These are phyloP conservation scores for Coelinius sp. DNA, from an alignment of 2,888 invertebrate genomes.

Conservation along the genomic window DNA sequence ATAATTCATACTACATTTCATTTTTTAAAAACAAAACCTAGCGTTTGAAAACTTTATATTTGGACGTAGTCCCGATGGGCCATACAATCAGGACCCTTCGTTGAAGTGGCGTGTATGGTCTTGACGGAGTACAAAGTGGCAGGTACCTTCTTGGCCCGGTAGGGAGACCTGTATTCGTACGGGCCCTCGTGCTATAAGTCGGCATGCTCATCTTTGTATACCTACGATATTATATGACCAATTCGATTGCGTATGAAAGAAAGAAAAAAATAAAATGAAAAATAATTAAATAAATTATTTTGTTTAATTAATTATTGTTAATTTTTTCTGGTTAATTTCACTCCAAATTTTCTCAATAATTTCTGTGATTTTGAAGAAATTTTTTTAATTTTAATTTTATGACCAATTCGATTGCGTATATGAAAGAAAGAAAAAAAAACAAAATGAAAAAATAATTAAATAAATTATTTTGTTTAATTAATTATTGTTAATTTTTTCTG, in stretches of 20 bases:
- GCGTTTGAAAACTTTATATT: no score
- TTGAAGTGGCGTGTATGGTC: no score
- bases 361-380: background rate
- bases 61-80: no score
- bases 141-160: no score
- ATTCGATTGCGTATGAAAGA: conserved; percentile 1
- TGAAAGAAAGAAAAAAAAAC: background rate
- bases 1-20: no score
- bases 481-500: background rate
- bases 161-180: no score
- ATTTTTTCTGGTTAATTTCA: background rate
- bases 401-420: conserved; percentile 4
- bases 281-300: background rate
- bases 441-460: background rate
- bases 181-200: no score
- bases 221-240: conserved; percentile 7
- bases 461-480: background rate
- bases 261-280: background rate
- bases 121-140: no score
- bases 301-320: background rate
- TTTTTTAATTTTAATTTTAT: no score
- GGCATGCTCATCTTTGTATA: no score
- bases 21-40: no score
- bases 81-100: no score
- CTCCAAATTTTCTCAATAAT: background rate